These are phyloP conservation scores for Esox niger DNA, from an alignment of 2,113 vertebrate species.

Conservation along the genomic window DNA sequence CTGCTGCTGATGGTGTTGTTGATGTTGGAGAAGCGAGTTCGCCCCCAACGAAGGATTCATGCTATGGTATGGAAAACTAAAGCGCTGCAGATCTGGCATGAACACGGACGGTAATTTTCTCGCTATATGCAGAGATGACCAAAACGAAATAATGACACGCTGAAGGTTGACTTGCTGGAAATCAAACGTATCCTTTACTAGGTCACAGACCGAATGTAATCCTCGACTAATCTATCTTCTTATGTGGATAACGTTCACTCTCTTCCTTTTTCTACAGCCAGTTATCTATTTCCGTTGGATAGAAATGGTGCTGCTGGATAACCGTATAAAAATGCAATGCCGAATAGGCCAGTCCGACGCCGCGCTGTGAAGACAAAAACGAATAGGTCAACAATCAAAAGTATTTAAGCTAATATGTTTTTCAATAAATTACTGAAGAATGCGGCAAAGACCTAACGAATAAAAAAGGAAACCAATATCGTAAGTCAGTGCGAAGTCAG, in stretches of 20 bases:
- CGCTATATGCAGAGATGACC: constrained; percentile 13
- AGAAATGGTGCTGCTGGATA: not conserved
- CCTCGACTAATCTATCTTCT: constrained; percentile 39
- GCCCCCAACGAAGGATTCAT: constrained; percentile 90
- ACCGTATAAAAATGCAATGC: constrained; percentile 11
- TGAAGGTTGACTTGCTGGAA: not conserved
- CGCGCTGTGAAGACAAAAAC: not conserved
- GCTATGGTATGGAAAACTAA: constrained; percentile 75
- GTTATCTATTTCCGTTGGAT: too few species aligned
- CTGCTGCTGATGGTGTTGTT: constrained; percentile 70
- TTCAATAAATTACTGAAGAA: constrained; percentile 10
- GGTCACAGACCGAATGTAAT: constrained; percentile 53
- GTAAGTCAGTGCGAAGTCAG: constrained; percentile 27
- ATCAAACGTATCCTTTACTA: not conserved
- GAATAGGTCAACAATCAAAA: not conserved
- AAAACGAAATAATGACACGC: constrained; percentile 27
- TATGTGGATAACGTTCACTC: constrained; percentile 21
- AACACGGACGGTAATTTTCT: constrained; percentile 62
- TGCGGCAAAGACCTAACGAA: constrained; percentile 38
- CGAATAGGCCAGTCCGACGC: not conserved
- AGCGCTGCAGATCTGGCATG: constrained; percentile 81
- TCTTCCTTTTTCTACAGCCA: not conserved
- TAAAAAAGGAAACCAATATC: constrained; percentile 31
- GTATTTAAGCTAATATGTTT: constrained; percentile 10
- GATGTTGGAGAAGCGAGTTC: constrained; percentile 76